A percentile compares a stretch with the other conserved stretches of the same genome.
These are phyloP conservation scores for Cladopsammia gracilis DNA, from an alignment of 64 coral and sea anemone species.

Conservation along the genomic window DNA sequence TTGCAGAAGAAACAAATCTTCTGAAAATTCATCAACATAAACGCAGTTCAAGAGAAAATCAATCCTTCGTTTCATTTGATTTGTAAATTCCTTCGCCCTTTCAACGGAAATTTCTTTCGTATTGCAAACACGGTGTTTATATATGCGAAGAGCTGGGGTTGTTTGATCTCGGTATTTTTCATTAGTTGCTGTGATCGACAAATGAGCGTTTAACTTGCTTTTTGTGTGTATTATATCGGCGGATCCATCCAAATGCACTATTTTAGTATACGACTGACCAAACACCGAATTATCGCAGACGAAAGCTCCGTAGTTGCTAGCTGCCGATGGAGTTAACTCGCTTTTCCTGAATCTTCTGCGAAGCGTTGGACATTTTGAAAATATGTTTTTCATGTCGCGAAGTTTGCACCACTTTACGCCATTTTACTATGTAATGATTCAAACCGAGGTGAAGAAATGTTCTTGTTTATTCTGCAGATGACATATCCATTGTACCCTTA, in stretches of 20 bases:
- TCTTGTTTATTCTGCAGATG: neutral
- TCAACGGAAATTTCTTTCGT: neutral
- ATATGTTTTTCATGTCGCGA: neutral
- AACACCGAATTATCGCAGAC: neutral
- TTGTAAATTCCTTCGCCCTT: neutral
- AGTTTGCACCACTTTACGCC: neutral
- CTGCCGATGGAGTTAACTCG: neutral
- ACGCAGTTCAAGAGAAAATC: neutral
- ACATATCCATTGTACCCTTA: neutral
- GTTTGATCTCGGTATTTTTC: neutral
- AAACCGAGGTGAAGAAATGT: neutral
- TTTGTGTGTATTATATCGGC: neutral
- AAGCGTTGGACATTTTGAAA: slow-evolving; percentile 21
- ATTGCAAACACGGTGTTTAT: neutral
- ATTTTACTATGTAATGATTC: no score
- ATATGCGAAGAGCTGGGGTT: neutral
- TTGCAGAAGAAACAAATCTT: neutral
- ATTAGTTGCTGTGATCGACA: neutral
- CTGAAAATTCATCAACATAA: slow-evolving; percentile 7
- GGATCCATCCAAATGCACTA: neutral
- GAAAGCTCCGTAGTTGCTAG: neutral
- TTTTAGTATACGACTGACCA: neutral
- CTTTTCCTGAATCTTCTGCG: neutral
- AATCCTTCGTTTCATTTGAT: neutral
- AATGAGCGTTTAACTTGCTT: neutral